Evolutionary conservation across 92 coral and sea anemone species (phyloP), one percentile per base, ranked within the genome.

Genomic region (Diadumene lineata): DNA sequence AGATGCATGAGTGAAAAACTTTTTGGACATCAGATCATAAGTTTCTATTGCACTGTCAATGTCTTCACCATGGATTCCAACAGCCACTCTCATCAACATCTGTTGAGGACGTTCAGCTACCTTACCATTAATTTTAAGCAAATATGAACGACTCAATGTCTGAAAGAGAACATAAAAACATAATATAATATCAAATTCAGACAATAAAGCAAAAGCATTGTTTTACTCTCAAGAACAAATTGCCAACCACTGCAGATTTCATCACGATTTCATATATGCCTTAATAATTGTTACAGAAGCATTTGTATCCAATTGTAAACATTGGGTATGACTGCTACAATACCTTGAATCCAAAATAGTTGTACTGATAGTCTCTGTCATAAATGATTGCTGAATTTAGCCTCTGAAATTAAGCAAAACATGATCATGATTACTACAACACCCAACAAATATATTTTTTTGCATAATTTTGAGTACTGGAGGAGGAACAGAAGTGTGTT

Each of bases 321-420:
- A n/a, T n/a, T n/a, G n/a, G n/a, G n/a, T n/a, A n/a, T n/a, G n/a
- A n/a, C n/a, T n/a, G 27, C 31, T 61, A 61, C 31, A 61, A 18
- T 84, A 94, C 98, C 97, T 94, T 94, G 85, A 94, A 86, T 28
- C 98, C 98, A 92, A 94, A 94, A 79, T 88, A 94, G 69, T 92
- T 92, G 72, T 94, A 94, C 44, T 92, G 92, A 51, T 88, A 94
- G 56, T 94, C 98, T 66, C 98, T 73, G 56, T 92, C 98, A 83
- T 94, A 94, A 66, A 94, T 94, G 58, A 94, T 94, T 1, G 94
- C 97, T 19, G 98, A 86, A 72, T 94, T 89, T 8, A 94, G 87
- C 58, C 80, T 65, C 98, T 94, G 75, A 1, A 80, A 71, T 72
- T n/a, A 15, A 62, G 3, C 51, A 56, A 9, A 33, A n/a, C n/a